These are phyloP conservation scores for Alloplasta piceator DNA, from an alignment of 2,888 invertebrate species.

Conservation along the genomic window DNA sequence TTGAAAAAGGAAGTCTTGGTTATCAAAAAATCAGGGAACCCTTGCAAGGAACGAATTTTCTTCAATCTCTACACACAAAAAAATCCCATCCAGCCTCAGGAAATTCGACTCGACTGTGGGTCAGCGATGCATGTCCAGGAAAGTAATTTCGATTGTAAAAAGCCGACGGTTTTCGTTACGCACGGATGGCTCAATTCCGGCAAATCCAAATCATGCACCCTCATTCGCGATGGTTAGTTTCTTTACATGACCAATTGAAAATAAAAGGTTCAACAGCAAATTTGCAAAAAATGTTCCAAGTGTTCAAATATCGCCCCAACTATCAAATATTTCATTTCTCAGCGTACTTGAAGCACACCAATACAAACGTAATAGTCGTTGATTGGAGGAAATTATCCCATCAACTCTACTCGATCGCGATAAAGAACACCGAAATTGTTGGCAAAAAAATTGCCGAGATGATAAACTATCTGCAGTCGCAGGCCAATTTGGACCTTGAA, in stretches of 20 bases:
- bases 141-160: constrained; percentile 68
- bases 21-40: too few relatives aligned
- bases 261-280: background rate
- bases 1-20: too few relatives aligned
- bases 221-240: constrained; percentile 73
- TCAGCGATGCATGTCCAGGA: constrained; percentile 36
- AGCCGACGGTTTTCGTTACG: constrained; percentile 74
- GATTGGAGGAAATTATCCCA: constrained; percentile 74
- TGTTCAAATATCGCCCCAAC: background rate
- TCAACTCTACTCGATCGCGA: constrained; percentile 50
- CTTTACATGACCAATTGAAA: background rate
- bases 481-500: constrained; percentile 46
- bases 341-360: constrained; percentile 72
- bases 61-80: background rate
- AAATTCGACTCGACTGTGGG: background rate
- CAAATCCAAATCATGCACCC: constrained; percentile 64
- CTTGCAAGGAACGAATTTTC: background rate
- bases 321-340: background rate
- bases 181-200: constrained; percentile 74
- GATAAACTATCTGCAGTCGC: constrained; percentile 56
- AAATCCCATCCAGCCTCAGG: constrained; percentile 1
- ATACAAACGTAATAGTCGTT: constrained; percentile 76
- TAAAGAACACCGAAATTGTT: constrained; percentile 43
- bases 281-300: background rate
- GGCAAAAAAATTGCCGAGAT: constrained; percentile 54